Base-by-base conservation (phyloP, 2,113 vertebrate genomes). In the Myrmophylax atrothorax region DNA sequence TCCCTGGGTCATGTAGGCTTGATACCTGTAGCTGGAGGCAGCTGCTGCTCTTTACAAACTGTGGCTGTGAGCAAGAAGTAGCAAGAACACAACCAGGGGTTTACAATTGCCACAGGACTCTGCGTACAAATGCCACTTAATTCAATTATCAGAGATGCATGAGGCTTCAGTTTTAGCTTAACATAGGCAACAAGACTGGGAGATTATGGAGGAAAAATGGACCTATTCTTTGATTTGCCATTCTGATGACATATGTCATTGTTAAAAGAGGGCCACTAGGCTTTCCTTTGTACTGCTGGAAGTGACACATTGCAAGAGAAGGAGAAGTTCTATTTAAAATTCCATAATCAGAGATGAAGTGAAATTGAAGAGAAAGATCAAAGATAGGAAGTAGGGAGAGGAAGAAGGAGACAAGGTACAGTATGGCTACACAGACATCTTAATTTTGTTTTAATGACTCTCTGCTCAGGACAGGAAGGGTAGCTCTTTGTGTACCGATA, bases 371-470 rank as follows among this genome's bases (percentile, higher is more conserved):
- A 31, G 55, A 38, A 85, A 96, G 89, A 97, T 95, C 72, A 95
- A 96, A 96, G 92, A n/a, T 6, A 79, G 46, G 47, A 96, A 79
- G 58, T 12, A 58, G 42, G 52, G 68, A 37, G 23, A 76, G 47
- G 53, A 87, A 76, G 58, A 89, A 73, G 87, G 85, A 75, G 29
- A 37, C 3, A 42, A 55, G 23, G 8, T 67, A 44, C 33, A 38
- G 37, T 22, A 44, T 78, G 75, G 52, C 56, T 91, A 63, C 46
- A 15, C 38, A 74, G 64, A 29, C 38, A 58, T 37, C n/a, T 46
- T 81, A n/a, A 91, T 94, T 91, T 95, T 58, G 47, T 38, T 68
- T 90, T 86, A 96, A 93, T 90, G 46, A 91, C 38, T 56, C 73
- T 64, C 75, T 89, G 29, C 74, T 91, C 66, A 28, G 64, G 47